phyloP scores from a whole-genome alignment of 2,797 vertebrate species.

The Falco novaeseelandiae region DNA sequence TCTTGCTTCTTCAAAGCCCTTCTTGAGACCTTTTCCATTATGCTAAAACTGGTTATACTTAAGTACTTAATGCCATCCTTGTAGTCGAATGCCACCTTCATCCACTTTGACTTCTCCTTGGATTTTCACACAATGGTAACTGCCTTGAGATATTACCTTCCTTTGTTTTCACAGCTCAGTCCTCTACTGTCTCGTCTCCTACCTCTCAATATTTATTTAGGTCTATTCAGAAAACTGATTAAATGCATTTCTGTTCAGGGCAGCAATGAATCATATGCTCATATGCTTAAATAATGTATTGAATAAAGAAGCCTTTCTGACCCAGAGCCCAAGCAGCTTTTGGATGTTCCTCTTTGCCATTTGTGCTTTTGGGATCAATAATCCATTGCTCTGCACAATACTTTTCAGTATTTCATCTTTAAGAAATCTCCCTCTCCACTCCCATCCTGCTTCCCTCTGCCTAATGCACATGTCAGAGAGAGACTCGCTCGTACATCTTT shows the following conservation, averaged over 20 bases:
- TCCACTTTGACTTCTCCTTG: background rate
- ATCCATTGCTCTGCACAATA: background rate
- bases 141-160: background rate
- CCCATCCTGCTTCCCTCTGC: background rate
- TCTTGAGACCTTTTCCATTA: background rate
- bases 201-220: background rate
- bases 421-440: background rate
- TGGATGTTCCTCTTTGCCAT: background rate
- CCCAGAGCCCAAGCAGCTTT: background rate
- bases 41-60: background rate
- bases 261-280: background rate
- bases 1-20: background rate
- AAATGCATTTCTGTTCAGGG: background rate
- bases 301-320: background rate
- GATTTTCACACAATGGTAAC: background rate
- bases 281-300: background rate
- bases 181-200: background rate
- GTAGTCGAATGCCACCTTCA: background rate
- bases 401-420: background rate
- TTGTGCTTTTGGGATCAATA: slow-evolving; percentile 10
- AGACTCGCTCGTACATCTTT: background rate
- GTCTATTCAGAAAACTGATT: background rate
- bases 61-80: background rate
- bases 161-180: background rate
- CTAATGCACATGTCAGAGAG: background rate